Evolutionary conservation across 1,140 invertebrate genomes (phyloP).

Genomic region (Cecropterus lyciades): DNA sequence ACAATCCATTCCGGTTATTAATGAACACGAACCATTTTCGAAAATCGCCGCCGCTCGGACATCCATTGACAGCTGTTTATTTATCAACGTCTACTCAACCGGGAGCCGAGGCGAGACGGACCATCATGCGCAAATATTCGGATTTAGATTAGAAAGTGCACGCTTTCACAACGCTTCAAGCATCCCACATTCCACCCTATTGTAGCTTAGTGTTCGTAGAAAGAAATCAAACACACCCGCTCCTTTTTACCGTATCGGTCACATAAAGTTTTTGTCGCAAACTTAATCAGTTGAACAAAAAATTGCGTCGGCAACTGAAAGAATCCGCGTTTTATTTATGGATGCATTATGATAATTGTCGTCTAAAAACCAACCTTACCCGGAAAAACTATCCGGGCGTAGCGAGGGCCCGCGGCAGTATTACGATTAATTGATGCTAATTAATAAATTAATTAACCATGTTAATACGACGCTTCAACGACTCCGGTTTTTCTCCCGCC

Average conservation of each 20-base stretch:
- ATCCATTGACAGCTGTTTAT: slow-evolving; percentile 71
- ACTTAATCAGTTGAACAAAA: slow-evolving; percentile 50
- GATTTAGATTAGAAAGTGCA: slow-evolving; percentile 59
- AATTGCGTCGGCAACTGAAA: slow-evolving; percentile 48
- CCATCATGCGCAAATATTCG: slow-evolving; percentile 61
- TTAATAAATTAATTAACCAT: slow-evolving; percentile 81
- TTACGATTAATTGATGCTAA: slow-evolving; percentile 77
- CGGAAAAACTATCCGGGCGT: slow-evolving; percentile 65
- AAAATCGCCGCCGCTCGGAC: slow-evolving; percentile 59
- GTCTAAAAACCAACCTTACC: slow-evolving; percentile 57
- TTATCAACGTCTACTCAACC: slow-evolving; percentile 67
- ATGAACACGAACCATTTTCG: slow-evolving; percentile 62
- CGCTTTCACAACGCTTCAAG: slow-evolving; percentile 43
- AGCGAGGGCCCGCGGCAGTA: slow-evolving; percentile 52
- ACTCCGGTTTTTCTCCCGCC: slow-evolving; percentile 63
- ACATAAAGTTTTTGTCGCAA: slow-evolving; percentile 41
- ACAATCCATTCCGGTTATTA: slow-evolving; percentile 73
- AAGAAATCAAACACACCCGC: slow-evolving; percentile 52
- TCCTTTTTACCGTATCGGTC: slow-evolving; percentile 45
- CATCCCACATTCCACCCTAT: slow-evolving; percentile 12
- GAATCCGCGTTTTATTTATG: slow-evolving; percentile 50
- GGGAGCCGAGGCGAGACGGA: slow-evolving; percentile 31
- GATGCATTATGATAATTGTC: slow-evolving; percentile 51
- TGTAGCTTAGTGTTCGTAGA: slow-evolving; percentile 40
- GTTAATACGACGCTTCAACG: slow-evolving; percentile 68